These are phyloP conservation scores for Oceanites oceanicus DNA, from an alignment of 2,113 vertebrate genomes.

Conservation along the genomic window DNA sequence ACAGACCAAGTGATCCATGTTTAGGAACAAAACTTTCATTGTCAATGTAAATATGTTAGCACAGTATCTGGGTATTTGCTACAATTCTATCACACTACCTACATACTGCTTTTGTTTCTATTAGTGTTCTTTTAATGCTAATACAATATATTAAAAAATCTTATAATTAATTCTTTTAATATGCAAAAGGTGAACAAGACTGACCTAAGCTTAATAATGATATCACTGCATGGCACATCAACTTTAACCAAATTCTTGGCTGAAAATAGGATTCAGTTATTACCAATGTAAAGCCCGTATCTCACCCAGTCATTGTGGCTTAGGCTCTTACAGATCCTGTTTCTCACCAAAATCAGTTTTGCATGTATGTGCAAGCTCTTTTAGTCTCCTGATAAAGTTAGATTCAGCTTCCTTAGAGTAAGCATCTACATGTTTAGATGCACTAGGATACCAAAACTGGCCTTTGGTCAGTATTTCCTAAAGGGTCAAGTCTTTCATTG, in stretches of 20 bases:
- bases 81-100: not conserved
- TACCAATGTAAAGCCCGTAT: not conserved
- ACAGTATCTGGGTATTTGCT: not conserved
- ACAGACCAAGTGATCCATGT: not conserved
- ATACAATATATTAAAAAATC: not conserved
- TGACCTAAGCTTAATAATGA: not conserved
- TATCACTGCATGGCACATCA: not conserved
- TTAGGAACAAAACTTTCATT: not conserved
- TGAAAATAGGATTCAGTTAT: not conserved
- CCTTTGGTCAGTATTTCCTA: not conserved
- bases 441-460: not conserved
- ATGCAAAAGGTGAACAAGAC: not conserved
- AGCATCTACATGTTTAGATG: not conserved
- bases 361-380: not conserved
- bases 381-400: not conserved
- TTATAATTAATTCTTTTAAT: not conserved
- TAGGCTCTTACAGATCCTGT: not conserved
- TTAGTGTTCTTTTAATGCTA: not conserved
- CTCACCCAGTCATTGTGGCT: not conserved
- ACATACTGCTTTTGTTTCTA: accelerated
- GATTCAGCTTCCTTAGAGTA: not conserved
- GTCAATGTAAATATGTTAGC: not conserved
- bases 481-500: not conserved
- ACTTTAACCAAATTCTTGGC: not conserved
- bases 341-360: not conserved